Evolutionary conservation across 2,113 vertebrate genomes (phyloP), one percentile per base, ranked within the genome.

Genomic region (Paedocypris sp.): DNA sequence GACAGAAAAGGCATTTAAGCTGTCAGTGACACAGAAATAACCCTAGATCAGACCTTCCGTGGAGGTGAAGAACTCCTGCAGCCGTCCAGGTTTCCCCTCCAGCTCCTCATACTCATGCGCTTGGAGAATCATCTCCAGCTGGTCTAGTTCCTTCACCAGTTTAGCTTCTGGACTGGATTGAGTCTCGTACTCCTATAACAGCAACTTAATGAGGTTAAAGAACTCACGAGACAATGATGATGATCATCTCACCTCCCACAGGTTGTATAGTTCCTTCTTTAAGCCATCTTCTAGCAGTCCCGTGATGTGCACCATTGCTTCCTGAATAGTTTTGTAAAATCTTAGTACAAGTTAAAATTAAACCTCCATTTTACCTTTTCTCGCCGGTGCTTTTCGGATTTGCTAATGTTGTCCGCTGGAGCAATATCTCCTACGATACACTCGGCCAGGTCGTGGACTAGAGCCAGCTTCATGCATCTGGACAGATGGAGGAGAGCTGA

Each of bases 341-440:
- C n/a, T n/a, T n/a, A n/a, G n/a, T n/a, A 50, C 3, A 10, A 32
- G 49, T 16, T 19, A 26, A 18, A 29, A 41, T 8, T 0, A n/a
- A 32, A 22, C 3, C 1, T 19, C 5, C 19, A 18, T 18, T 8
- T 71, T 38, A 83, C 95, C 89, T 99, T 77, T 77, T 99, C 96
- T 76, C 86, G 76, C 43, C 82, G 84, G 80, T 93, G 92, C 61
- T 99, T 99, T 75, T 98, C 96, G 62, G 85, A 85, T 82, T 97
- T 98, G 64, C 91, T 90, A 67, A 99, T 13, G 47, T 97, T 98
- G 80, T 99, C 96, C 48, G 87, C 80, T n/a, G 96, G 96, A 42
- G 96, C 86, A 57, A 99, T 97, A 72, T 99, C 96, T 77, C 96
- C 96, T 71, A 97, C 96, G 69, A 98, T 96, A 78, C 91, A 92